phyloP scores from a whole-genome alignment of 1,140 invertebrate genomes.

The Magallana angulata region DNA sequence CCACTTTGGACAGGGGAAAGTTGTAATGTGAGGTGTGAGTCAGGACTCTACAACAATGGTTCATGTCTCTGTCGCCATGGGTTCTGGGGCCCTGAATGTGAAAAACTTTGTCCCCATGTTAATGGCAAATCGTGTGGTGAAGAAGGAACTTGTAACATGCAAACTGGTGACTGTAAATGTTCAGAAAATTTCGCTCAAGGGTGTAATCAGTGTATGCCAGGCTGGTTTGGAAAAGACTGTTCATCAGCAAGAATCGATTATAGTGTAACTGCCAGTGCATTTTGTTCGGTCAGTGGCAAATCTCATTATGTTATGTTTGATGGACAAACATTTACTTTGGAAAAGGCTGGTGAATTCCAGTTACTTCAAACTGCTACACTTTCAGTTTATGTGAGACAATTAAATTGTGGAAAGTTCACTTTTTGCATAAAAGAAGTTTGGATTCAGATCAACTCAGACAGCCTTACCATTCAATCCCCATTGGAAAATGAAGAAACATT shows the following conservation, averaged over 20 bases:
- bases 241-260: conserved; percentile 38
- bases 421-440: conserved; percentile 54
- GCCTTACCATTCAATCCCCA: conserved; percentile 56
- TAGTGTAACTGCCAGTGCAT: conserved; percentile 13
- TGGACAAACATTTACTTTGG: conserved; percentile 59
- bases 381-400: conserved; percentile 40
- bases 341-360: conserved; percentile 55
- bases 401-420: conserved; percentile 47
- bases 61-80: conserved; percentile 56
- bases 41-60: conserved; percentile 40
- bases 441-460: conserved; percentile 48
- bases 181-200: conserved; percentile 45
- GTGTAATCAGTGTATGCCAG: conserved; percentile 55
- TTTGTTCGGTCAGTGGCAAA: conserved; percentile 58
- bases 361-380: conserved; percentile 39
- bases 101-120: conserved; percentile 51
- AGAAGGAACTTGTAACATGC: conserved; percentile 49
- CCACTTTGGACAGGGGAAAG: conserved; percentile 57
- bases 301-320: conserved; percentile 64
- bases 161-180: conserved; percentile 59
- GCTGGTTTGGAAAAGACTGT: conserved; percentile 63
- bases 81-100: conserved; percentile 60
- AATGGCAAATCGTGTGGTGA: conserved; percentile 52
- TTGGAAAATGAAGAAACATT: not conserved
- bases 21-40: conserved; percentile 56